Evolutionary conservation across 2,797 vertebrate genomes (phyloP).

Genomic region (Zenarchopterus dispar): DNA sequence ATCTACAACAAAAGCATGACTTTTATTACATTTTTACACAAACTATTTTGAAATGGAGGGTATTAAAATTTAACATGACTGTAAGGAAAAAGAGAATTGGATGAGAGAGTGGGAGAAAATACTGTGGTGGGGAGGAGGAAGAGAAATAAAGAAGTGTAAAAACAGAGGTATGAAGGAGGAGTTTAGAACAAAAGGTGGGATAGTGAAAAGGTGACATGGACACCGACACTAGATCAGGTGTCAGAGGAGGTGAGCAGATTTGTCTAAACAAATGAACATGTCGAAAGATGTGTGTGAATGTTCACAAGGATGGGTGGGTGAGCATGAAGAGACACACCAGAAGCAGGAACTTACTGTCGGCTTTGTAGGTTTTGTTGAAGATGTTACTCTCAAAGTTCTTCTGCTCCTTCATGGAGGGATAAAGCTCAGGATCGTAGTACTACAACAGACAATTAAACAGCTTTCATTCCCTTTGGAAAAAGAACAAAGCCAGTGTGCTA

Average conservation of each 20-base stretch:
- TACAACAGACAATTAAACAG: conserved; percentile 58
- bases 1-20: no score
- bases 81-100: not conserved
- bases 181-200: conserved; percentile 52
- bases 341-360: conserved; percentile 78
- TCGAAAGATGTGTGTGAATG: conserved; percentile 41
- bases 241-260: conserved; percentile 19
- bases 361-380: conserved; percentile 90
- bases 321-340: not conserved
- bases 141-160: conserved; percentile 30
- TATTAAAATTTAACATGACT: not conserved
- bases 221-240: conserved; percentile 34
- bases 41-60: not conserved
- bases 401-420: conserved; percentile 90
- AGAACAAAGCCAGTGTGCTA: no score
- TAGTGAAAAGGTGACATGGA: conserved; percentile 18
- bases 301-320: not conserved
- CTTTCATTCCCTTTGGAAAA: no score
- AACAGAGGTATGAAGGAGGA: conserved; percentile 50
- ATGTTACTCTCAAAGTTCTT: conserved; percentile 89
- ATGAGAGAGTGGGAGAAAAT: conserved; percentile 26
- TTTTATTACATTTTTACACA: not conserved
- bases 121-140: no score
- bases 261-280: not conserved
- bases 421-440: conserved; percentile 89